Evolutionary conservation across 2,888 invertebrate genomes (phyloP), one percentile per base, ranked within the genome.

Genomic region (Chalcis sispes): DNA sequence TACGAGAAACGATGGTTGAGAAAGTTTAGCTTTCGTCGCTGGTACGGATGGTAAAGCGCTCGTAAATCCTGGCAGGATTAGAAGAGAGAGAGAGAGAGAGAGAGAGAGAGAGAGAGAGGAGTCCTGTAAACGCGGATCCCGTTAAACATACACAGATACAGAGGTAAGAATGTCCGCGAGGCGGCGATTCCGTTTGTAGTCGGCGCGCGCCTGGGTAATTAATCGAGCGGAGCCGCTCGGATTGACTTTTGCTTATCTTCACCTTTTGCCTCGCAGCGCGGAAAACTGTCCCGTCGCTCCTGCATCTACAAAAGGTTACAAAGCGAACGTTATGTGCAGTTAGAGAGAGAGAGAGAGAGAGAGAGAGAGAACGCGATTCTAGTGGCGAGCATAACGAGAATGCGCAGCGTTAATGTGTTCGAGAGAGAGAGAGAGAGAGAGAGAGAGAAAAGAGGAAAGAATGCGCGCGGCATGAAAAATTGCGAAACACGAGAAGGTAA

Each of bases 101-200:
- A n/a, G n/a, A n/a, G n/a, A n/a, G n/a, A n/a, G n/a, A n/a, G n/a
- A n/a, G n/a, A n/a, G n/a, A n/a, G n/a, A n/a, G 52, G 52, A 66
- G 65, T 40, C 56, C 67, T 56, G 67, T 67, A 56, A 67, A 29
- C 67, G 27, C 56, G 67, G 56, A 20, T 67, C 42, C 67, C 67
- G 67, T 67, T 67, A 67, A 52, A 15, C 20, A 27, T 18, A 46
- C 18, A 32, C 29, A 29, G 15, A 52, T 52, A 15, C 15, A 7
- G 13, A 56, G 13, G 23, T 20, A 59, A 69, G 59, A 69, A 69
- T 59, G 59, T 48, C 69, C 7, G 46, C n/a, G 13, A 10, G 52
- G 42, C 56, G 67, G 56, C 65, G 65, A 54, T 15, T 56, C 20
- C 67, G 67, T 67, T 67, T 67, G 67, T 67, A 67, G 67, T 67